A percentile compares a stretch with the other conserved stretches of the same genome.
These are phyloP conservation scores for Pyxicephalus adspersus DNA, from an alignment of 2,113 vertebrate genomes.

Conservation along the genomic window DNA sequence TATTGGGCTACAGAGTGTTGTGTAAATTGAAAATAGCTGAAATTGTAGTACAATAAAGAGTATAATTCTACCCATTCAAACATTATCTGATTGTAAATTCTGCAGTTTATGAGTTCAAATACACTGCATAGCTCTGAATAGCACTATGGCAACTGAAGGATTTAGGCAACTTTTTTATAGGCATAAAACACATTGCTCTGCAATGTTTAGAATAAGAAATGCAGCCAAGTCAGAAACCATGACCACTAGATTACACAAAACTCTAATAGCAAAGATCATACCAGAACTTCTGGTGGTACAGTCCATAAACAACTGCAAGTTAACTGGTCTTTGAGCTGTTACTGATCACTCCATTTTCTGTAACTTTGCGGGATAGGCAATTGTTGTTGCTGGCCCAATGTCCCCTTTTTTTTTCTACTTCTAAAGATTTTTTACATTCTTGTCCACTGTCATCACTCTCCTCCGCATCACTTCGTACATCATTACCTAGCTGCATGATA, in stretches of 20 bases:
- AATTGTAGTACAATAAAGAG: neutral
- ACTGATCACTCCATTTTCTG: neutral
- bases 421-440: conserved; percentile 58
- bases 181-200: neutral
- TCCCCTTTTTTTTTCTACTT: conserved; percentile 61
- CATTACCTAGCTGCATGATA: conserved; percentile 79
- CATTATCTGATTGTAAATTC: neutral
- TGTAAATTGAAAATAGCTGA: neutral
- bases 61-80: neutral
- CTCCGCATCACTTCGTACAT: conserved; percentile 90
- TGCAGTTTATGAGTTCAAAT: neutral
- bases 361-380: conserved; percentile 21
- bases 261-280: neutral
- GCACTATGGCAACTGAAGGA: neutral
- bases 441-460: conserved; percentile 70
- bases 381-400: conserved; percentile 66
- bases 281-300: neutral
- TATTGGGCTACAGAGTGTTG: too few species aligned
- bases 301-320: neutral
- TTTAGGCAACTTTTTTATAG: neutral
- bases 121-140: neutral
- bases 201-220: neutral
- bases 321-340: conserved; percentile 39
- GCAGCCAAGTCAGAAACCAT: neutral
- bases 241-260: neutral